Evolutionary conservation across 1,140 invertebrate genomes (phyloP).

Genomic region (Pissodes strobi): DNA sequence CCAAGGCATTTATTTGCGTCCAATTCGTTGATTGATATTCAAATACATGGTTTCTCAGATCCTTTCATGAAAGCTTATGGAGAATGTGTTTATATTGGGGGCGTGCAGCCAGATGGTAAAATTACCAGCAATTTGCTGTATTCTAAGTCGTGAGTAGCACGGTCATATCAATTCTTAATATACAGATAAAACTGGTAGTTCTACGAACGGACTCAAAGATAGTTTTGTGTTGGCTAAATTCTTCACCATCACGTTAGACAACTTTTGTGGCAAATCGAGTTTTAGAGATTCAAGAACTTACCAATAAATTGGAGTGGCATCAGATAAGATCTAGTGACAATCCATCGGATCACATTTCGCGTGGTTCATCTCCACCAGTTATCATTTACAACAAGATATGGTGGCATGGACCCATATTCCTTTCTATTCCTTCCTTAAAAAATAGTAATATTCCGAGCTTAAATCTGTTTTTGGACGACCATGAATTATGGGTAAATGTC

Average conservation of each 20-base stretch:
- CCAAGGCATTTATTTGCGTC: not conserved
- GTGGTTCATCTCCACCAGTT: slow-evolving; percentile 32
- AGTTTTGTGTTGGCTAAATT: too few relatives aligned
- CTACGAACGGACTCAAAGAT: slow-evolving; percentile 51
- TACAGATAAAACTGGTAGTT: slow-evolving; percentile 46
- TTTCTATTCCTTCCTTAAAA: not conserved
- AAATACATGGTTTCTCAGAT: slow-evolving; percentile 43
- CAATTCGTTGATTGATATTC: slow-evolving; percentile 2
- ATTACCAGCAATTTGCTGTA: slow-evolving; percentile 43
- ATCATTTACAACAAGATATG: not conserved
- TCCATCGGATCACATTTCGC: slow-evolving; percentile 50
- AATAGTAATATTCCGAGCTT: not conserved
- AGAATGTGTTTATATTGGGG: slow-evolving; percentile 38
- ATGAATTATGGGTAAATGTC: not conserved
- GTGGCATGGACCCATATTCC: not conserved
- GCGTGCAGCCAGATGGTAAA: slow-evolving; percentile 5
- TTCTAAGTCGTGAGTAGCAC: slow-evolving; percentile 55
- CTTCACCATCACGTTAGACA: slow-evolving; percentile 3
- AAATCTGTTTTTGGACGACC: not conserved
- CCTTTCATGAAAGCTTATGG: too few relatives aligned
- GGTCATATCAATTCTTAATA: slow-evolving; percentile 43
- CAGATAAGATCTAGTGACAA: slow-evolving; percentile 47
- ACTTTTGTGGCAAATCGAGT: slow-evolving; percentile 37
- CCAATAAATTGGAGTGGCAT: slow-evolving; percentile 40
- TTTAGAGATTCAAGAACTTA: slow-evolving; percentile 48